Percentiles rank a stretch among this genome's conserved stretches.
Evolutionary conservation across 2,888 invertebrate genomes (phyloP).

Genomic region (Polyommatus iphigenia): DNA sequence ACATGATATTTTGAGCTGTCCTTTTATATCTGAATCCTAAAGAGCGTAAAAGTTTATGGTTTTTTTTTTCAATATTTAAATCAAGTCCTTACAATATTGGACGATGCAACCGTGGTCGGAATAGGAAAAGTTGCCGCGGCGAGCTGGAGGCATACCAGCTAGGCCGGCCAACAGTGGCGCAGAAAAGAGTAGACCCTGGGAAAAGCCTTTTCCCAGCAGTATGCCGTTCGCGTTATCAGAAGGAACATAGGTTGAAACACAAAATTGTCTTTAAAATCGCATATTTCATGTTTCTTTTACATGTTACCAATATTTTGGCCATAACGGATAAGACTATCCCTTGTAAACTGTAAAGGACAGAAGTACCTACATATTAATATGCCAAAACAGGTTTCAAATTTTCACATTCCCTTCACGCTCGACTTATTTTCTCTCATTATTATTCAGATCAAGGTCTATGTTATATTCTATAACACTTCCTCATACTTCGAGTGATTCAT

Average conservation of each 20-base stretch:
- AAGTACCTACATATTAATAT: not conserved
- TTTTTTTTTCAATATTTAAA: too few relatives aligned
- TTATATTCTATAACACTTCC: conserved; percentile 13
- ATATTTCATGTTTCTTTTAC: not conserved
- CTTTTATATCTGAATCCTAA: not conserved
- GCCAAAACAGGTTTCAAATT: conserved; percentile 7
- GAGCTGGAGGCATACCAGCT: too few relatives aligned
- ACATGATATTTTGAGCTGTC: conserved; percentile 4
- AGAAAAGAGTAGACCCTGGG: too few relatives aligned
- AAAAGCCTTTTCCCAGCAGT: too few relatives aligned
- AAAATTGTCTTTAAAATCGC: not conserved
- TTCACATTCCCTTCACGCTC: conserved; percentile 15
- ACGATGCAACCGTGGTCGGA: too few relatives aligned
- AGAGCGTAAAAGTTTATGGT: too few relatives aligned
- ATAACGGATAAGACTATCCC: too few relatives aligned
- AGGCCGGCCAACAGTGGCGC: too few relatives aligned
- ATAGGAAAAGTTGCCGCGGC: too few relatives aligned
- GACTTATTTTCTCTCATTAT: conserved; percentile 17
- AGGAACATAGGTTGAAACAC: too few relatives aligned
- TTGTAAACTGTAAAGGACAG: not conserved
- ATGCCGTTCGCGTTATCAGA: too few relatives aligned
- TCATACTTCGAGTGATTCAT: conserved; percentile 1
- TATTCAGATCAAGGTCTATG: conserved; percentile 19
- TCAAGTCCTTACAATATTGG: too few relatives aligned
- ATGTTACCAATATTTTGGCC: not conserved